Evolutionary conservation across 2,888 invertebrate species (phyloP).

Genomic region (Timema podura): DNA sequence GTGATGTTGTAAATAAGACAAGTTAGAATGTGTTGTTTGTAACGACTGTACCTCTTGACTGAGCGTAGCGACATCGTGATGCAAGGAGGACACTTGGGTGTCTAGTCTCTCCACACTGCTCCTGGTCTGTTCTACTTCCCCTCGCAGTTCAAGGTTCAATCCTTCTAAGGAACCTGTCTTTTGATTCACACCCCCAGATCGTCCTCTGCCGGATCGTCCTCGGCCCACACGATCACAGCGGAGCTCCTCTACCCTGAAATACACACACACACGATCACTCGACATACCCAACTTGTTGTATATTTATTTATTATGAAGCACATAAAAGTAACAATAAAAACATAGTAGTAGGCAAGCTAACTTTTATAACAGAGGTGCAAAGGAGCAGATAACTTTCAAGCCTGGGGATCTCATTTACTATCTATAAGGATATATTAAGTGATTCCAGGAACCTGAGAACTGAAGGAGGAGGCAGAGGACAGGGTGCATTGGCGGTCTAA

Average conservation of each 20-base stretch:
- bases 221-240: constrained; percentile 14
- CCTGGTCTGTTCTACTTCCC: constrained; percentile 42
- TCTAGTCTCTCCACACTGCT: constrained; percentile 68
- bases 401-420: no score
- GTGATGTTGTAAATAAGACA: no score
- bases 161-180: constrained; percentile 59
- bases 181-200: constrained; percentile 29
- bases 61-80: constrained; percentile 80
- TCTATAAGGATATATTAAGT: no score
- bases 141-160: constrained; percentile 51
- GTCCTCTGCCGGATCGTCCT: constrained; percentile 24
- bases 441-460: no score
- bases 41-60: constrained; percentile 65
- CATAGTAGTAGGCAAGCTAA: no score
- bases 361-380: no score
- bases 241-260: constrained; percentile 38
- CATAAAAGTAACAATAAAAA: no score
- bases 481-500: no score
- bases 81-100: constrained; percentile 74
- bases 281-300: no score
- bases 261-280: neutral
- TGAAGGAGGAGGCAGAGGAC: no score
- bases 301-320: no score
- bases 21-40: neutral
- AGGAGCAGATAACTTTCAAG: no score